Evolutionary conservation across 2,888 invertebrate species (phyloP).

Genomic region (Agriopis leucophaearia): DNA sequence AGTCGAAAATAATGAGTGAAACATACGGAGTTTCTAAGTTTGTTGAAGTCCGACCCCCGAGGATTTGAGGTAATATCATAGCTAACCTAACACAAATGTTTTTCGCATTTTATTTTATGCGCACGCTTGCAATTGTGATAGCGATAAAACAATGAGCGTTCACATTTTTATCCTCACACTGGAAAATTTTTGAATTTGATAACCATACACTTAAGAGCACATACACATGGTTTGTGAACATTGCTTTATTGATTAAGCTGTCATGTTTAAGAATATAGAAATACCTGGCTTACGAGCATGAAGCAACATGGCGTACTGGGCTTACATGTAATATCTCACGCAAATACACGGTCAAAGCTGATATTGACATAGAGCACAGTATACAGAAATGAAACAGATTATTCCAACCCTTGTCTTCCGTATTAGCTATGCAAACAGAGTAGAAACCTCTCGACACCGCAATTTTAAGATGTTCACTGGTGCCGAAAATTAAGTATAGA

Average conservation of each 20-base stretch:
- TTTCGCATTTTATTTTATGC: slow-evolving; percentile 19
- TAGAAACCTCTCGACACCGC: slow-evolving; percentile 12
- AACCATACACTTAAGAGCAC: neutral
- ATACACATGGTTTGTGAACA: neutral
- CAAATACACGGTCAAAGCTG: slow-evolving; percentile 22
- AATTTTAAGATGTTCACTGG: slow-evolving; percentile 45
- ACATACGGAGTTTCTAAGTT: slow-evolving; percentile 61
- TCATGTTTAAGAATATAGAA: slow-evolving; percentile 12
- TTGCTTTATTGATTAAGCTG: slow-evolving; percentile 6
- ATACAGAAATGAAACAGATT: slow-evolving; percentile 21
- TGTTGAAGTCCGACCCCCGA: slow-evolving; percentile 51
- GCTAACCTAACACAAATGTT: slow-evolving; percentile 39
- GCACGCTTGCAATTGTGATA: slow-evolving; percentile 12
- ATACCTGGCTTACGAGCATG: slow-evolving; percentile 23
- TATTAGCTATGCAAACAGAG: slow-evolving; percentile 18
- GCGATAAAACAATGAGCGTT: neutral
- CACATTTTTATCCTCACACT: neutral
- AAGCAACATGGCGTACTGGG: slow-evolving; percentile 16
- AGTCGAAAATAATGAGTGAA: slow-evolving; percentile 67
- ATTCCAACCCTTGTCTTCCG: slow-evolving; percentile 25
- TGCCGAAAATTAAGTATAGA: slow-evolving; percentile 51
- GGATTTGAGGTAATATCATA: slow-evolving; percentile 44
- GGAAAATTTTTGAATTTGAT: neutral
- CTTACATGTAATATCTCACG: slow-evolving; percentile 18
- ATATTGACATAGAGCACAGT: slow-evolving; percentile 25